Percentiles rank a stretch among this genome's conserved stretches.
phyloP scores from a whole-genome alignment of 2,113 vertebrate genomes.

The Scopus umbretta region DNA sequence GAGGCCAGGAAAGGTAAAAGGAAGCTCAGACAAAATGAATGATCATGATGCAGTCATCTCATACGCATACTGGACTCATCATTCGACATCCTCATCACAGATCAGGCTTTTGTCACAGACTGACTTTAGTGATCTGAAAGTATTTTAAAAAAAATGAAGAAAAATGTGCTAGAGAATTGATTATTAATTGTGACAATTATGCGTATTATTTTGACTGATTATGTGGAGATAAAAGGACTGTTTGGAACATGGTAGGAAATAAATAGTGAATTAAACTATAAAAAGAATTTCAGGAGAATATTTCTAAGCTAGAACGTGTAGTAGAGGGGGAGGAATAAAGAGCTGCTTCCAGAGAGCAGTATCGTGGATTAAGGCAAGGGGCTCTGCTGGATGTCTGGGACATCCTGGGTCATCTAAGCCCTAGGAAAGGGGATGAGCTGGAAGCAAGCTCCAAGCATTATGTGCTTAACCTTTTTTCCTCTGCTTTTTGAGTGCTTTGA shows the following conservation, averaged over 20 bases:
- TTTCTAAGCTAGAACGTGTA: neutral
- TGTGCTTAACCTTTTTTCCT: conserved; percentile 42
- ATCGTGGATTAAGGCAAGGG: neutral
- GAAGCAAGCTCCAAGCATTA: conserved; percentile 18
- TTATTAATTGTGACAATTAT: neutral
- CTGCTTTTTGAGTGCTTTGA: neutral
- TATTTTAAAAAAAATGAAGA: neutral
- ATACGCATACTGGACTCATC: neutral
- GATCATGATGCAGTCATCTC: neutral
- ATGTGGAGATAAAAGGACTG: neutral
- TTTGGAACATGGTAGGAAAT: neutral
- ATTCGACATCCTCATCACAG: neutral
- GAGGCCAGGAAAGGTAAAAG: neutral
- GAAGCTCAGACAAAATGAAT: neutral
- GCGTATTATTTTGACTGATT: neutral
- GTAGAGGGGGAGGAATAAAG: neutral
- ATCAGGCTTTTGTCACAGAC: neutral
- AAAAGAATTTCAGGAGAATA: neutral
- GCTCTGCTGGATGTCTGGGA: neutral
- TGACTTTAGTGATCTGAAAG: neutral
- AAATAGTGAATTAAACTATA: neutral
- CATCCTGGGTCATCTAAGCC: conserved; percentile 24
- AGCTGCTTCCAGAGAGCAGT: neutral
- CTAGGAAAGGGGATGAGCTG: conserved; percentile 27
- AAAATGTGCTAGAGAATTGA: neutral